A percentile compares a stretch with the other conserved stretches of the same genome.
phyloP scores from a whole-genome alignment of 2,888 invertebrate genomes.

The Drosophila colorata region DNA sequence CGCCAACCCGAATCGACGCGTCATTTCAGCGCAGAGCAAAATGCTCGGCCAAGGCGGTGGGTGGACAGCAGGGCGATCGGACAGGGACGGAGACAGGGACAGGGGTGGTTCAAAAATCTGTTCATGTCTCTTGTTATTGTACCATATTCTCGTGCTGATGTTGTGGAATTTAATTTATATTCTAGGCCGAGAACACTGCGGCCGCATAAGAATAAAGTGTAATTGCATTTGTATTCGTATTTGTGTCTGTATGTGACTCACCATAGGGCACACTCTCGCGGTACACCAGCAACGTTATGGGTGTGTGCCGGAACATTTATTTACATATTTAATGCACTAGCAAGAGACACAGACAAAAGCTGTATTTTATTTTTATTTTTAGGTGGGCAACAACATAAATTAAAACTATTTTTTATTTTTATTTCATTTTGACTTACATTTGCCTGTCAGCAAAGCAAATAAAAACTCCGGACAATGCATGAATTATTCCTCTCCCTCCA shows the following conservation, averaged over 20 bases:
- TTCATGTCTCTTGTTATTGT: conserved; percentile 53
- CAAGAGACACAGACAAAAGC: conserved; percentile 46
- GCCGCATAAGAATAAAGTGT: conserved; percentile 46
- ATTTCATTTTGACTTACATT: conserved; percentile 4
- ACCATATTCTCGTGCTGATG: conserved; percentile 54
- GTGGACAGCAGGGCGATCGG: background rate
- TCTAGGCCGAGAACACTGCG: conserved; percentile 58
- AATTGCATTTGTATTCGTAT: conserved; percentile 36
- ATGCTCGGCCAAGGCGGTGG: conserved; percentile 2
- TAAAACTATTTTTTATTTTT: conserved; percentile 31
- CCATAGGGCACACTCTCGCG: conserved; percentile 26
- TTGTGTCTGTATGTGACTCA: conserved; percentile 33
- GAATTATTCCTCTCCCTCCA: conserved; percentile 1
- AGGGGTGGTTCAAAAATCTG: conserved; percentile 60
- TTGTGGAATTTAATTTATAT: conserved; percentile 77
- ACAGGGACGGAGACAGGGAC: conserved; percentile 10
- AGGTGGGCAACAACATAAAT: conserved; percentile 53
- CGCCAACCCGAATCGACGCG: conserved; percentile 8
- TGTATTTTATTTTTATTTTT: conserved; percentile 54
- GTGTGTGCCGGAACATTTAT: conserved; percentile 59
- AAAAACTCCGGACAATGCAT: background rate
- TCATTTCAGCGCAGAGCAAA: conserved; percentile 3
- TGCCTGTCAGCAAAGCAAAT: conserved; percentile 7
- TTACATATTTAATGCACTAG: conserved; percentile 69
- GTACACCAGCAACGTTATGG: conserved; percentile 14